These are phyloP conservation scores for Cheilosia grossa DNA, from an alignment of 2,888 invertebrate genomes.

Conservation along the genomic window DNA sequence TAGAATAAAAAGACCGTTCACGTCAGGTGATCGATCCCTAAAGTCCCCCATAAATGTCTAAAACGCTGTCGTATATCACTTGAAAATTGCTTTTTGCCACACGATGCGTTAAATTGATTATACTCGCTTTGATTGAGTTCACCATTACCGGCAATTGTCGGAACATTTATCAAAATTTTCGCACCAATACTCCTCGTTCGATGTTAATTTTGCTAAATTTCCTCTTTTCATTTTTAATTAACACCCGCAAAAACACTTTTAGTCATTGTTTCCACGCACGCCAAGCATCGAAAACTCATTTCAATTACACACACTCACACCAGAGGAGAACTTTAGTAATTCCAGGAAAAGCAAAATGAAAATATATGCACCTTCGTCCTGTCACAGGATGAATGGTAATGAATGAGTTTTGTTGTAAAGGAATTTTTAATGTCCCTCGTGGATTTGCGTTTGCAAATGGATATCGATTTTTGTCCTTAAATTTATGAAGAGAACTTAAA, in stretches of 20 bases:
- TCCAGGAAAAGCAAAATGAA: slow-evolving; percentile 8
- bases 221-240: slow-evolving; percentile 10
- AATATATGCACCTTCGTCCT: slow-evolving; percentile 1
- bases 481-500: background rate
- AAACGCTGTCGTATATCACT: no score
- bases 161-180: background rate
- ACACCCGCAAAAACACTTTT: slow-evolving; percentile 10
- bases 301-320: background rate
- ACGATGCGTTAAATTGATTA: background rate
- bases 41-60: background rate
- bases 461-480: slow-evolving; percentile 18
- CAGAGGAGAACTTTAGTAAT: background rate
- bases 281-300: background rate
- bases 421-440: slow-evolving; percentile 18
- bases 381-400: slow-evolving; percentile 35
- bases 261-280: slow-evolving; percentile 5
- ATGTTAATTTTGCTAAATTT: background rate
- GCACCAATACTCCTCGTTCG: background rate
- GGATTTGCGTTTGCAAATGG: background rate
- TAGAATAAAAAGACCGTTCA: slow-evolving; percentile 18
- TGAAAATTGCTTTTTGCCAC: no score
- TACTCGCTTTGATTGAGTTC: slow-evolving; percentile 6
- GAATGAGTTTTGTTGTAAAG: slow-evolving; percentile 28
- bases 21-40: background rate
- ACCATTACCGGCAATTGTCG: background rate